A percentile compares a stretch with the other conserved stretches of the same genome.
Conservation (phyloP, 2,797 vertebrate genomes). For the Sebastes glaucus region DNA sequence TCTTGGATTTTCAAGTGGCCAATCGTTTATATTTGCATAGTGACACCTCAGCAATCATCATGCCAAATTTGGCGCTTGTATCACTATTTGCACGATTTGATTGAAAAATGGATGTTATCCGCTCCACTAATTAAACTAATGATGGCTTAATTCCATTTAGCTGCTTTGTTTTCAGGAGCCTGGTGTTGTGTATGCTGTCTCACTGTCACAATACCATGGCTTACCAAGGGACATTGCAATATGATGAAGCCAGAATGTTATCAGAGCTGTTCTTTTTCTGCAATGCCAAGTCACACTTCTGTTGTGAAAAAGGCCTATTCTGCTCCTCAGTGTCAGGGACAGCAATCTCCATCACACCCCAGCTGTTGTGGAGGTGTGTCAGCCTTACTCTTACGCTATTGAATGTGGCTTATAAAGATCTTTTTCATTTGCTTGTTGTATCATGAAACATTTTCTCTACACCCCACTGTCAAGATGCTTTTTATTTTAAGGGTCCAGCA, state of each 20-base stretch:
- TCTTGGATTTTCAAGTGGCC: too few relatives aligned
- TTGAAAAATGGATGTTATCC: too few relatives aligned
- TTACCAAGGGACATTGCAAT: too few relatives aligned
- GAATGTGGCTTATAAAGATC: neutral
- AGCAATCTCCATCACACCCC: neutral
- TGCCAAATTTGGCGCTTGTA: too few relatives aligned
- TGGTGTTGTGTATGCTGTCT: neutral
- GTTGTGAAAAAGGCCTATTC: neutral
- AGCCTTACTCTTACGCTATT: neutral
- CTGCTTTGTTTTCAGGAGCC: neutral
- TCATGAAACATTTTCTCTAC: neutral
- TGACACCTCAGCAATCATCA: rapidly evolving
- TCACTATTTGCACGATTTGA: too few relatives aligned
- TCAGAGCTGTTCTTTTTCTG: neutral
- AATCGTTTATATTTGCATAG: too few relatives aligned
- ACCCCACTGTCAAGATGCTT: neutral
- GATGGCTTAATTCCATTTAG: neutral
- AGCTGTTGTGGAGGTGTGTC: neutral
- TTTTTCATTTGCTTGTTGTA: neutral
- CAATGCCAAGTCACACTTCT: neutral
- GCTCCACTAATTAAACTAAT: neutral
- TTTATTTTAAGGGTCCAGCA: neutral
- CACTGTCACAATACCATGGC: neutral
- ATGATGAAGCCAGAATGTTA: neutral
- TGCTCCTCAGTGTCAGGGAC: neutral